phyloP scores from a whole-genome alignment of 2,888 invertebrate genomes.

The Masnerella sp. region DNA sequence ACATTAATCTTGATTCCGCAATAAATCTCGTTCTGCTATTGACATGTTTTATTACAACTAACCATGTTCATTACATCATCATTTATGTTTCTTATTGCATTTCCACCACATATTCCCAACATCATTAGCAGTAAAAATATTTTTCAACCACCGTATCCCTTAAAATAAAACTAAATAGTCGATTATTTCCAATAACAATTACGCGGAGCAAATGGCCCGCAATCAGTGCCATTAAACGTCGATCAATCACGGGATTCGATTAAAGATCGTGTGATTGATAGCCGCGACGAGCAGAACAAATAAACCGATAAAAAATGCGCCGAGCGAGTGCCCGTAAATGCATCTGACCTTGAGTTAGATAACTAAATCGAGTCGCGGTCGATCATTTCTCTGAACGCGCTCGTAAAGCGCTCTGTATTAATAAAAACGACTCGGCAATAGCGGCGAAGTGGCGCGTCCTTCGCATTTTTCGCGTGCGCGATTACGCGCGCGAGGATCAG shows the following conservation, averaged over 20 bases:
- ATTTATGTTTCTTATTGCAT: too few relatives aligned
- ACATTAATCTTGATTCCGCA: too few relatives aligned
- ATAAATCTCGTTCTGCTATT: too few relatives aligned
- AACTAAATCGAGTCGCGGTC: slow-evolving; percentile 38
- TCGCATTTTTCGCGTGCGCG: slow-evolving; percentile 52
- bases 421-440: slow-evolving; percentile 46
- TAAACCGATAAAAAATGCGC: slow-evolving; percentile 11
- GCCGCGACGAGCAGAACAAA: slow-evolving; percentile 21
- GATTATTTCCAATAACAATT: slow-evolving; percentile 22
- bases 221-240: slow-evolving; percentile 18
- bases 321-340: slow-evolving; percentile 12
- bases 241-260: slow-evolving; percentile 30
- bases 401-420: slow-evolving; percentile 48
- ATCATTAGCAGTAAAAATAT: not conserved
- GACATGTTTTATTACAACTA: too few relatives aligned
- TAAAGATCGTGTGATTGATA: slow-evolving; percentile 31
- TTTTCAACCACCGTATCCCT: not conserved
- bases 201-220: slow-evolving; percentile 1
- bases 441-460: slow-evolving; percentile 48
- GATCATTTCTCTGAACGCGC: slow-evolving; percentile 46
- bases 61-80: too few relatives aligned
- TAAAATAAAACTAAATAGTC: not conserved
- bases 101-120: too few relatives aligned
- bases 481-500: slow-evolving; percentile 23
- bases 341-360: slow-evolving; percentile 51